phyloP scores from a whole-genome alignment of 2,797 vertebrate species.

The Avahi laniger region DNA sequence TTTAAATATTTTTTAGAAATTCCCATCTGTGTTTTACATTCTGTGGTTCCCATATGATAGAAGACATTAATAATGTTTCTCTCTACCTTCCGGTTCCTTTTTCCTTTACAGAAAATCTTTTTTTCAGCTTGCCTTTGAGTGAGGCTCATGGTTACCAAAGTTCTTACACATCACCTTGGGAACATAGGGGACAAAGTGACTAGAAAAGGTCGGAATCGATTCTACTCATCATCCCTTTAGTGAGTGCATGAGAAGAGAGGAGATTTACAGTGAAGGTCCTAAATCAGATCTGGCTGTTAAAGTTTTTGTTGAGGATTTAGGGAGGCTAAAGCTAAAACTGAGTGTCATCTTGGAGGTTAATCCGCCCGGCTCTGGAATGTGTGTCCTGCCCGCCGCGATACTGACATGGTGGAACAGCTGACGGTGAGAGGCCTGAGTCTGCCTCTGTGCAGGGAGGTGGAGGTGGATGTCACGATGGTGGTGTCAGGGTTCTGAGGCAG shows the following conservation, averaged over 20 bases:
- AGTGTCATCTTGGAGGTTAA: conserved; percentile 82
- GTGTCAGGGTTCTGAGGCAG: conserved; percentile 46
- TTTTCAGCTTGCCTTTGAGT: not conserved
- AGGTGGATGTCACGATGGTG: conserved; percentile 27
- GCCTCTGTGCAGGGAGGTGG: not conserved
- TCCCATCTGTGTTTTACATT: not conserved
- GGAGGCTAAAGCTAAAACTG: conserved; percentile 75
- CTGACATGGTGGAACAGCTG: conserved; percentile 78
- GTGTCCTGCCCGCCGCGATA: conserved; percentile 57
- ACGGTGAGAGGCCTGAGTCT: not conserved
- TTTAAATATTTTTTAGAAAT: conserved; percentile 58
- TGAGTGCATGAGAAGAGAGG: conserved; percentile 50
- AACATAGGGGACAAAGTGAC: conserved; percentile 47
- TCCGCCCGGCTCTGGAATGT: conserved; percentile 63
- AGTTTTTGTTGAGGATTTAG: conserved; percentile 83
- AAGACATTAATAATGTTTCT: not conserved
- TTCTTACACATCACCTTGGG: conserved; percentile 50
- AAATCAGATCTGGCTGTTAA: conserved; percentile 74
- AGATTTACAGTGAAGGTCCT: conserved; percentile 79
- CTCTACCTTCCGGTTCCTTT: not conserved
- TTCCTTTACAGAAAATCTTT: not conserved
- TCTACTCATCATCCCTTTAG: conserved; percentile 54
- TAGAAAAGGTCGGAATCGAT: conserved; percentile 32
- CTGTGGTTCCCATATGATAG: not conserved
- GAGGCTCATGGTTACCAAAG: not conserved